phyloP scores from a whole-genome alignment of 2,888 invertebrate genomes.

The Eulithis testata region DNA sequence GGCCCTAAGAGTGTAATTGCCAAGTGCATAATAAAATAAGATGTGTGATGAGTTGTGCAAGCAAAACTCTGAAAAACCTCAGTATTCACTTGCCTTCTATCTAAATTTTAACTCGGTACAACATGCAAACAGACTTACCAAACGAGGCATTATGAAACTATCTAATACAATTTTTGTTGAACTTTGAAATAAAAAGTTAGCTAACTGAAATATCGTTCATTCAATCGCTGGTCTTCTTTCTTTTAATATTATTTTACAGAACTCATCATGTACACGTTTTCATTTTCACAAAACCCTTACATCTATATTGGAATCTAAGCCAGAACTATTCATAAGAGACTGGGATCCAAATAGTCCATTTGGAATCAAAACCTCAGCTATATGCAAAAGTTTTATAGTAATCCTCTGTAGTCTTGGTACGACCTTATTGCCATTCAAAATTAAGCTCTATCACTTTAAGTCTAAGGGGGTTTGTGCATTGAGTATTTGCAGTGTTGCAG shows the following conservation, averaged over 20 bases:
- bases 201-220: not conserved
- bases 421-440: slow-evolving; percentile 9
- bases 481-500: slow-evolving; percentile 29
- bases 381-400: slow-evolving; percentile 34
- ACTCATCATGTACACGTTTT: slow-evolving; percentile 5
- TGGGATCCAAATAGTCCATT: slow-evolving; percentile 36
- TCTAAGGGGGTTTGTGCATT: slow-evolving; percentile 16
- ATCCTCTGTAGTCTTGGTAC: slow-evolving; percentile 18
- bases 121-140: too few relatives aligned
- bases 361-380: slow-evolving; percentile 33
- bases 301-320: slow-evolving; percentile 37
- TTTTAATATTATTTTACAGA: slow-evolving; percentile 6
- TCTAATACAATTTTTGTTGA: too few relatives aligned
- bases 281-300: slow-evolving; percentile 15
- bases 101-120: too few relatives aligned
- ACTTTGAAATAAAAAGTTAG: not conserved
- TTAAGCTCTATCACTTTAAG: slow-evolving; percentile 7
- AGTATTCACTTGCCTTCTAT: too few relatives aligned
- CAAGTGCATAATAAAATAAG: too few relatives aligned
- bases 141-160: too few relatives aligned
- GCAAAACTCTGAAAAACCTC: too few relatives aligned
- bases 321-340: slow-evolving; percentile 30
- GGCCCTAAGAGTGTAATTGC: too few relatives aligned
- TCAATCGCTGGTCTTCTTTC: not conserved
- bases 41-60: too few relatives aligned